These are phyloP conservation scores for Andricus quercusramuli DNA, from an alignment of 2,888 invertebrate species.

Conservation along the genomic window DNA sequence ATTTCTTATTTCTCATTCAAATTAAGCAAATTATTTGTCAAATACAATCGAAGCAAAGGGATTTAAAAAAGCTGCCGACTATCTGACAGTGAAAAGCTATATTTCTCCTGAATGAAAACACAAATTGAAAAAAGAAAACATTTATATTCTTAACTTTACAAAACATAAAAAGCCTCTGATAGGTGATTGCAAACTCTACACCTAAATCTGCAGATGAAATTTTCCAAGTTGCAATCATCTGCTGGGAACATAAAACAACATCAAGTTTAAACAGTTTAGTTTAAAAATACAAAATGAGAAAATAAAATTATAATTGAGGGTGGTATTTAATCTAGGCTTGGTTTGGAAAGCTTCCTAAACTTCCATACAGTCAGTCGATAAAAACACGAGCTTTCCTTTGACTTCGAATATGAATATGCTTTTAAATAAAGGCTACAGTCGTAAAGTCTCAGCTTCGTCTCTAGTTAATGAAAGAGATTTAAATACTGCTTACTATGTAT, in stretches of 20 bases:
- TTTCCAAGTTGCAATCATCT: background rate
- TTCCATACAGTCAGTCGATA: background rate
- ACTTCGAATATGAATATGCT: background rate
- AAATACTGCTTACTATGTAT: conserved; percentile 19
- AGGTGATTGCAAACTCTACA: conserved; percentile 5
- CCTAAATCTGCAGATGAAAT: conserved; percentile 6
- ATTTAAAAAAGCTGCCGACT: background rate
- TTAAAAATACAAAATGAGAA: background rate
- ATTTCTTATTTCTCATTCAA: conserved; percentile 16
- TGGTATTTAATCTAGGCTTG: background rate
- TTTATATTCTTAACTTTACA: background rate
- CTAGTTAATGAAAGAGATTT: background rate
- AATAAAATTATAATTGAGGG: background rate
- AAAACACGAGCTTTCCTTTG: background rate
- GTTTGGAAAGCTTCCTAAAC: background rate
- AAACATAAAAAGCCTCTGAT: background rate
- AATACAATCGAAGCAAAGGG: background rate
- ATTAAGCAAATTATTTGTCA: background rate
- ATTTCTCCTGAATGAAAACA: background rate
- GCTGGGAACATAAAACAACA: background rate
- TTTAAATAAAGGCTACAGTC: background rate
- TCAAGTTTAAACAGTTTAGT: background rate
- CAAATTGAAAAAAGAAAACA: background rate
- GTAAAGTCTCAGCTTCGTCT: background rate
- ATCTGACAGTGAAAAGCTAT: background rate